These are phyloP conservation scores for Sarcophaga caerulescens DNA, from an alignment of 2,888 invertebrate genomes.

Conservation along the genomic window DNA sequence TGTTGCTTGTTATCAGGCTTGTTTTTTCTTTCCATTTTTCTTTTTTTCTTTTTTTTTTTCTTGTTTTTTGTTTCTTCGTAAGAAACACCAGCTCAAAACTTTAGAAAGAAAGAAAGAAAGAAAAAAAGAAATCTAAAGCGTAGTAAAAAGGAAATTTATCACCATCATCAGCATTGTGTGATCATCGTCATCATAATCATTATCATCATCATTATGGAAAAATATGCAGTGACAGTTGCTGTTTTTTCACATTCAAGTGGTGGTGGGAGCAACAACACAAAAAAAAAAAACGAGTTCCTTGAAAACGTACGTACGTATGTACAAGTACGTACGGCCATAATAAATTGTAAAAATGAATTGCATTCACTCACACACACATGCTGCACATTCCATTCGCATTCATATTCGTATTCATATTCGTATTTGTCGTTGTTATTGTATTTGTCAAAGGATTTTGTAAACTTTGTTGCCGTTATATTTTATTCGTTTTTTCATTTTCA, in stretches of 20 bases:
- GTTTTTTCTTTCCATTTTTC: neutral
- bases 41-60: no score
- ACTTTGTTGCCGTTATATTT: neutral
- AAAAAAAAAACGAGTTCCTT: neutral
- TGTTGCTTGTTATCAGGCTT: conserved; percentile 52
- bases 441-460: neutral
- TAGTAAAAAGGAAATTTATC: neutral
- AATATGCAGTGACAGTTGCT: neutral
- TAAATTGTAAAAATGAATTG: neutral
- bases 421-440: neutral
- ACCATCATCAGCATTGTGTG: neutral
- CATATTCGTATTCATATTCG: no score
- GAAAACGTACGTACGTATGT: neutral
- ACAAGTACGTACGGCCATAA: neutral
- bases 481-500: no score
- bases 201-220: neutral
- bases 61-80: no score
- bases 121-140: neutral
- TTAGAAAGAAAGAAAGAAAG: neutral
- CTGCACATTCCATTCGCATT: no score
- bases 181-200: neutral
- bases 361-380: no score
- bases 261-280: neutral
- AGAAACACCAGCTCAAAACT: no score
- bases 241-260: no score